These are phyloP conservation scores for Crocallis elinguaria DNA, from an alignment of 2,888 invertebrate species.

Conservation along the genomic window DNA sequence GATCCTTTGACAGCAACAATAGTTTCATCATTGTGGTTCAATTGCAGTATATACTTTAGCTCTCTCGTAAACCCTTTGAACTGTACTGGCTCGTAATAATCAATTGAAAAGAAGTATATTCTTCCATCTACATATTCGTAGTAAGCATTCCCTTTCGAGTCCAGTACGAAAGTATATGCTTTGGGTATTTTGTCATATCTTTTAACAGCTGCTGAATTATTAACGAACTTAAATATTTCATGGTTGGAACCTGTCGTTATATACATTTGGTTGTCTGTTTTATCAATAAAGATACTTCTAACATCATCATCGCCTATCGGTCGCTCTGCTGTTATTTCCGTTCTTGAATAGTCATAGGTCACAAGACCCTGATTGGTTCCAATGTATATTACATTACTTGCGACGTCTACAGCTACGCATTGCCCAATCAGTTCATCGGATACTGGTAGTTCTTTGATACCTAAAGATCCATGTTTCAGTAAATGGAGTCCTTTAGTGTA, in stretches of 20 bases:
- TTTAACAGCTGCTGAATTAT: conserved; percentile 73
- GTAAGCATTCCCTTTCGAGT: conserved; percentile 68
- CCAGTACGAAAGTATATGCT: conserved; percentile 72
- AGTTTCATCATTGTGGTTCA: conserved; percentile 71
- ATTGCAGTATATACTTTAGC: conserved; percentile 67
- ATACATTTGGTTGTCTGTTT: conserved; percentile 70
- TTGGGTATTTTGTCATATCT: conserved; percentile 72
- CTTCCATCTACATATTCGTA: conserved; percentile 76
- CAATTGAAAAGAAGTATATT: conserved; percentile 69
- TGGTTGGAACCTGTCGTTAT: conserved; percentile 70
- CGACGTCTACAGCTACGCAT: conserved; percentile 66
- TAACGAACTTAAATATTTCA: conserved; percentile 71
- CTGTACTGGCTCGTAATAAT: conserved; percentile 72
- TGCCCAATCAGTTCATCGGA: conserved; percentile 71
- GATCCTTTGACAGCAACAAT: conserved; percentile 75
- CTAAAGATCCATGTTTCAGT: conserved; percentile 70
- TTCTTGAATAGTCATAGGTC: conserved; percentile 65
- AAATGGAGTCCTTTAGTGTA: conserved; percentile 76
- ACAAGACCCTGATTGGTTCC: conserved; percentile 76
- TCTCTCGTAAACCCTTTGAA: conserved; percentile 77
- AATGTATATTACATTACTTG: conserved; percentile 65
- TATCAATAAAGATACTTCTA: conserved; percentile 70
- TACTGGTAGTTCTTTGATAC: conserved; percentile 67
- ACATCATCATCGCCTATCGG: conserved; percentile 79
- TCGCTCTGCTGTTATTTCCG: conserved; percentile 69